These are phyloP conservation scores for Hypselothyrea guttata DNA, from an alignment of 2,888 invertebrate species.

Conservation along the genomic window DNA sequence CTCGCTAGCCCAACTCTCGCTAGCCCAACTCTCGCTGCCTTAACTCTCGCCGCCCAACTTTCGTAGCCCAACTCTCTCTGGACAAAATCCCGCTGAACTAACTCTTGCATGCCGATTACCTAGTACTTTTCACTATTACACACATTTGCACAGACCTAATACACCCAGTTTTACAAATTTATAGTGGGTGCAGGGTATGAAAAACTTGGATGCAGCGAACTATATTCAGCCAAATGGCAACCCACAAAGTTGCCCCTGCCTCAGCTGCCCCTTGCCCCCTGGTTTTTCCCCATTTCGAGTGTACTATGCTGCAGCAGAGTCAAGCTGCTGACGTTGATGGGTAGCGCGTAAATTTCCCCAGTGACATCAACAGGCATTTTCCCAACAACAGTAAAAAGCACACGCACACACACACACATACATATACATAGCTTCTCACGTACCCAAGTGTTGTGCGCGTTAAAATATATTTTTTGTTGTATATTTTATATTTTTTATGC, in stretches of 20 bases:
- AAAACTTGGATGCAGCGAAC: background rate
- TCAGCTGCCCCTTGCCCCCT: background rate
- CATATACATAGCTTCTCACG: conserved; percentile 6
- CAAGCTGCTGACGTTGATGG: conserved; percentile 57
- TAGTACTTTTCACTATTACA: too few relatives aligned
- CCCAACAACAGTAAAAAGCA: conserved; percentile 20
- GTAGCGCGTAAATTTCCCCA: conserved; percentile 64
- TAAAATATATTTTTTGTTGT: conserved; percentile 28
- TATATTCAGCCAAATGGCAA: background rate
- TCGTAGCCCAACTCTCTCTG: too few relatives aligned
- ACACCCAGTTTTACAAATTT: too few relatives aligned
- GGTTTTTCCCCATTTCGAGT: conserved; percentile 1
- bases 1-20: too few relatives aligned
- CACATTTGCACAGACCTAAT: too few relatives aligned
- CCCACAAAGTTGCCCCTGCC: conserved; percentile 1
- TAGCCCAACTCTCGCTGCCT: too few relatives aligned
- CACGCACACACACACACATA: conserved; percentile 3
- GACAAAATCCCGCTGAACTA: too few relatives aligned
- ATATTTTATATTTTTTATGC: conserved; percentile 25
- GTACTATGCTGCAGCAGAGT: conserved; percentile 28
- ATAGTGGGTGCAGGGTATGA: too few relatives aligned
- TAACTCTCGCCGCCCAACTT: too few relatives aligned
- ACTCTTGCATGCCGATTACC: too few relatives aligned
- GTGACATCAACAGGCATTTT: conserved; percentile 61
- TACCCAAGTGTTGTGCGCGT: conserved; percentile 43